phyloP scores from a whole-genome alignment of 2,888 invertebrate genomes.

The Microplitis deprimator region DNA sequence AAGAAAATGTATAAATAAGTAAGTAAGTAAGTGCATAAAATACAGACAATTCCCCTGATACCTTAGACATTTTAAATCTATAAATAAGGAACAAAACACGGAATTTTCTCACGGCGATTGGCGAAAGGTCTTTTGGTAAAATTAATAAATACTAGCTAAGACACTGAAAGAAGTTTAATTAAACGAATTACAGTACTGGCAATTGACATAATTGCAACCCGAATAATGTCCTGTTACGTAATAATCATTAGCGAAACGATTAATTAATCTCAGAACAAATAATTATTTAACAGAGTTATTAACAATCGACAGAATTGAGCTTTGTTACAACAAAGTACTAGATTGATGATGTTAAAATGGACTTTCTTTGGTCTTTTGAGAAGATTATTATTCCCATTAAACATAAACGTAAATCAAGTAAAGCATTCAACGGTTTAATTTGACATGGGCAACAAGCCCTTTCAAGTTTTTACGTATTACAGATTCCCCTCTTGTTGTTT shows the following conservation, averaged over 20 bases:
- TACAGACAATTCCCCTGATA: not conserved
- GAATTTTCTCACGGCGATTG: not conserved
- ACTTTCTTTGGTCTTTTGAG: constrained; percentile 2
- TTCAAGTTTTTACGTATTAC: not conserved
- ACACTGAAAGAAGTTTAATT: not conserved
- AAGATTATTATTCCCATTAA: constrained; percentile 15
- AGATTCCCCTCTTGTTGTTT: constrained; percentile 10
- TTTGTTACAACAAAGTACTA: not conserved
- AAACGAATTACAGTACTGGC: too few relatives aligned
- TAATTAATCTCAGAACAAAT: too few relatives aligned
- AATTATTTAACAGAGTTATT: not conserved
- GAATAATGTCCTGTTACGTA: not conserved
- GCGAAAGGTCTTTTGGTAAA: not conserved
- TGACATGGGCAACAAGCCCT: constrained; percentile 39
- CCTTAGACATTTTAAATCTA: not conserved
- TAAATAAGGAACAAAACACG: not conserved
- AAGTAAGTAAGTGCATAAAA: too few relatives aligned
- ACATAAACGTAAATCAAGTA: constrained; percentile 2
- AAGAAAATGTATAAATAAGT: not conserved
- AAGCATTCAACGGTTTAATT: constrained; percentile 4
- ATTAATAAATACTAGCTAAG: not conserved
- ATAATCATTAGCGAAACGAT: not conserved
- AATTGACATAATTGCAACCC: not conserved
- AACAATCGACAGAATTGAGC: not conserved
- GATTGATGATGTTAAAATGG: not conserved